phyloP scores from a whole-genome alignment of 2,888 invertebrate genomes.

The Drosophila leonis region DNA sequence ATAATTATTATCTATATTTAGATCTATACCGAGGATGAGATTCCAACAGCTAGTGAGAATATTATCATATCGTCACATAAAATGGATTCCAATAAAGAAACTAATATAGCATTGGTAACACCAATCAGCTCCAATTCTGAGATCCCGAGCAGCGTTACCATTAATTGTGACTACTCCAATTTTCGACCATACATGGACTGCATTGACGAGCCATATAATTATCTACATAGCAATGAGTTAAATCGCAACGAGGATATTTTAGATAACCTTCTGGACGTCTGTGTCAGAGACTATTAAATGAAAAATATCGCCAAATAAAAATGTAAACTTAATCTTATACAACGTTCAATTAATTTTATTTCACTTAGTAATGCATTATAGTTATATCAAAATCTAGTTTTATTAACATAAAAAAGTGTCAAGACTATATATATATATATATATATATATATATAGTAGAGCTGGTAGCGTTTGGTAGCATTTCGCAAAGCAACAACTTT shows the following conservation, averaged over 20 bases:
- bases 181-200: slow-evolving; percentile 79
- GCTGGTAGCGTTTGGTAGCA: too few relatives aligned
- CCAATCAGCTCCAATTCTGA: slow-evolving; percentile 28
- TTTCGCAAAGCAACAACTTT: too few relatives aligned
- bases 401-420: too few relatives aligned
- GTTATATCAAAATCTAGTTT: too few relatives aligned
- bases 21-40: slow-evolving; percentile 70
- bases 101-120: slow-evolving; percentile 21
- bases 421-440: too few relatives aligned
- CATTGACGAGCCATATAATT: slow-evolving; percentile 82
- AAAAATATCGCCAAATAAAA: slow-evolving; percentile 27
- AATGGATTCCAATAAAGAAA: slow-evolving; percentile 41
- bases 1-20: slow-evolving; percentile 20
- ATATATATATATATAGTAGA: too few relatives aligned
- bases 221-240: slow-evolving; percentile 74
- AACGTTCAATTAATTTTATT: neutral
- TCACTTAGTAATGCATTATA: neutral
- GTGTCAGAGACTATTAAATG: slow-evolving; percentile 78
- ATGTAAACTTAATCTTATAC: neutral
- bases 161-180: slow-evolving; percentile 60
- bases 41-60: slow-evolving; percentile 63
- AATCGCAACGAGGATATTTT: slow-evolving; percentile 79
- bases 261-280: slow-evolving; percentile 82
- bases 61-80: slow-evolving; percentile 69
- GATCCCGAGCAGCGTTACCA: slow-evolving; percentile 29